These are phyloP conservation scores for Grallaria varia DNA, from an alignment of 2,113 vertebrate genomes.

Conservation along the genomic window DNA sequence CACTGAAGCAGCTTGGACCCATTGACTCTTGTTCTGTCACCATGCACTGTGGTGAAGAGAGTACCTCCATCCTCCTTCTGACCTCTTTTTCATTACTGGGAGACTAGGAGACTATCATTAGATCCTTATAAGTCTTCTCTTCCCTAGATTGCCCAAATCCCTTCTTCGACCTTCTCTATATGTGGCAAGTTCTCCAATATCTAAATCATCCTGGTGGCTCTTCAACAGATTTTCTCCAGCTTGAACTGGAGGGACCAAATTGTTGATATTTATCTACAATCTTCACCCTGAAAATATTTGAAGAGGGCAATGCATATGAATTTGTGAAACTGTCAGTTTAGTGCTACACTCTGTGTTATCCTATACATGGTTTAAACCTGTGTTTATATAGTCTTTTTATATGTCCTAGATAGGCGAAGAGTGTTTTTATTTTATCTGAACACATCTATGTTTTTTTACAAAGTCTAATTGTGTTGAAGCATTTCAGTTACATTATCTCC, in stretches of 20 bases:
- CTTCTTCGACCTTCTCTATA: not conserved
- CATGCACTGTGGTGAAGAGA: not conserved
- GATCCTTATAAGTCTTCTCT: not conserved
- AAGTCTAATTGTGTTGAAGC: not conserved
- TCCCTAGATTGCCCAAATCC: not conserved
- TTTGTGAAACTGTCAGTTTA: not conserved
- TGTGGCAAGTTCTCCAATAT: not conserved
- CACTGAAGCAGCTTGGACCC: not conserved
- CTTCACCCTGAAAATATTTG: not conserved
- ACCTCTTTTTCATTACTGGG: not conserved
- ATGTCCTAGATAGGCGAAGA: not conserved
- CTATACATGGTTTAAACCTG: not conserved
- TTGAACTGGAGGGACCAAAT: not conserved
- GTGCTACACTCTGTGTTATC: not conserved
- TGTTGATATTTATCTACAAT: not conserved
- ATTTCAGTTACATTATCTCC: not conserved
- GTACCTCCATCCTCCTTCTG: not conserved
- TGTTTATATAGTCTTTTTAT: not conserved
- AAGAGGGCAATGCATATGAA: not conserved
- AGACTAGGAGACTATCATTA: not conserved
- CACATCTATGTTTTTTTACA: not conserved
- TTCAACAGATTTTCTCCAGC: not conserved
- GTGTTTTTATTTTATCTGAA: not conserved
- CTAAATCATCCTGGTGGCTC: not conserved
- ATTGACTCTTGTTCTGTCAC: not conserved